phyloP scores from a whole-genome alignment of 2,797 vertebrate genomes.

The Chaenodraco wilsoni region DNA sequence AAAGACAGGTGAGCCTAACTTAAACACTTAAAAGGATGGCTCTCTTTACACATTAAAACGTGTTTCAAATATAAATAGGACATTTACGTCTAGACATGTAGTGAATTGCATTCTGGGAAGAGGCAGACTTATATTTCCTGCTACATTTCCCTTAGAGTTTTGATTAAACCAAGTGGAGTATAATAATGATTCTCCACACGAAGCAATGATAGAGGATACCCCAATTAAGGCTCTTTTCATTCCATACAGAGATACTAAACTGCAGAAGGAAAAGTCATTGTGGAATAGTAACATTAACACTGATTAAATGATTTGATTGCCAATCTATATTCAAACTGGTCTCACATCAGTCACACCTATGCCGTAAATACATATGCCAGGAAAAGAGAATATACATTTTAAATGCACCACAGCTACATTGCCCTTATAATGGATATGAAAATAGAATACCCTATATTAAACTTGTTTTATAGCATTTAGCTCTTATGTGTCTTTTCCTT shows the following conservation, averaged over 20 bases:
- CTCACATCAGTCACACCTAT: constrained; percentile 66
- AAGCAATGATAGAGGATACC: constrained; percentile 51
- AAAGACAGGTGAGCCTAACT: constrained; percentile 33
- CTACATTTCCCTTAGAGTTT: constrained; percentile 22
- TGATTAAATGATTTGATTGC: constrained; percentile 52
- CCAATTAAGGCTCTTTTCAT: constrained; percentile 26
- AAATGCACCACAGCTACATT: constrained; percentile 13
- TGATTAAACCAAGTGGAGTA: constrained; percentile 32
- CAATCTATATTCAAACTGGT: constrained; percentile 68
- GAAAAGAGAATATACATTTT: not conserved
- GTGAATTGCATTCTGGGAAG: constrained; percentile 55
- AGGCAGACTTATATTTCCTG: constrained; percentile 45
- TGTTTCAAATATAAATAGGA: constrained; percentile 66
- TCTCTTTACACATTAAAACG: constrained; percentile 41
- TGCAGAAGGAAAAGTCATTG: constrained; percentile 38
- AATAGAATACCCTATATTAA: not conserved
- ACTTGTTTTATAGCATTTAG: not conserved
- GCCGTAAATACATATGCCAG: constrained; percentile 27
- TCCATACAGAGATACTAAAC: constrained; percentile 45
- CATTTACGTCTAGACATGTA: constrained; percentile 54
- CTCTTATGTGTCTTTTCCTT: constrained; percentile 6
- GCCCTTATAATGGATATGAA: not conserved
- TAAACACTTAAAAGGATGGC: constrained; percentile 34
- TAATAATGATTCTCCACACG: constrained; percentile 31
- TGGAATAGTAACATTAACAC: constrained; percentile 63